Base-by-base conservation (phyloP, 2,888 invertebrate species). In the Chrysolina oricalcia region DNA sequence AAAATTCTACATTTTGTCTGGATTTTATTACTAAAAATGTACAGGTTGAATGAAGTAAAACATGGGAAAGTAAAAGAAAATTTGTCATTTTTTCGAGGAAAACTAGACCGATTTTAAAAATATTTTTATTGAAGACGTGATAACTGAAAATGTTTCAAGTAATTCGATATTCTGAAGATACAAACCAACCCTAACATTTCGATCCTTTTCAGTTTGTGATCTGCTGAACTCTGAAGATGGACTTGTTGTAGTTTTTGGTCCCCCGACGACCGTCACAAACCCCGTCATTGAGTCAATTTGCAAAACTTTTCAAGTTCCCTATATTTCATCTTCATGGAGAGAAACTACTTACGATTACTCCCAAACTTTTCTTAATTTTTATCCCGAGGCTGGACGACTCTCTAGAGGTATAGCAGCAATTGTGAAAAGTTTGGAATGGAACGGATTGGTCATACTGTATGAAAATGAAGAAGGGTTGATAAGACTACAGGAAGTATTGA, bases 251-350 rank as follows among this genome's bases (percentile, higher is more conserved):
- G 91, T 98, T 56, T 94, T 98, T 84, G 97, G 97, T 1, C 97
- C 97, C 0, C 92, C 92, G 75, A 77, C 75, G 17, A 91, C 92
- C 78, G 87, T 90, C 53, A 91, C 93, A 0, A 90, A 94, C 4
- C 80, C 83, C 9, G 91, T 96, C 84, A 93, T 97, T 6, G 94
- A 96, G 86, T 95, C 96, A 43, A 93, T 97, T 80, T 95, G 96
- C 82, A 94, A 96, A 86, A 92, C 92, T 74, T 91, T 96, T 81
- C 96, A 97, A 89, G 92, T 98, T 76, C 98, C 98, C 0, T 95
- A 97, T 84, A 90, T 98, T 72, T 92, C 95, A 83, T 93, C 93
- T 0, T 92, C 92, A 77, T 95, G 94, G 91, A 93, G 94, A 79
- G 91, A 92, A 10, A 92, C 91, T 0, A 90, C 92, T 65, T 88